Conservation (phyloP, 92 coral and sea anemone genomes). For the Epizoanthus ramosus region DNA sequence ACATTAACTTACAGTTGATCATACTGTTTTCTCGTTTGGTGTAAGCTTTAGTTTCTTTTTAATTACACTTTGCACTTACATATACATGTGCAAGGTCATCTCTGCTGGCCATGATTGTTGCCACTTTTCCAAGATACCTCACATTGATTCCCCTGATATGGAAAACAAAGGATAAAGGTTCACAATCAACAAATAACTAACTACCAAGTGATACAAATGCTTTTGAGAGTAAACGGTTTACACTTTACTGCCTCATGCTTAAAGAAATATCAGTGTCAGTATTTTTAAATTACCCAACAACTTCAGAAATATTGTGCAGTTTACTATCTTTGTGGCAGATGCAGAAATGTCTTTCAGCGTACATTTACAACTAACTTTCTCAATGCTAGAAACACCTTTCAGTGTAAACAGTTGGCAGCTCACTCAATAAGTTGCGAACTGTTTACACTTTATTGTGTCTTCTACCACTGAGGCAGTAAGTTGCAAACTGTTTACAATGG, state of each 20-base stretch:
- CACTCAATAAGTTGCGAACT: too few relatives aligned
- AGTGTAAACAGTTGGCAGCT: too few relatives aligned
- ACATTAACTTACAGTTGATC: too few relatives aligned
- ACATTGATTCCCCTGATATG: conserved; percentile 84
- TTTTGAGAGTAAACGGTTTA: not conserved
- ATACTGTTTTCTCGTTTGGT: too few relatives aligned
- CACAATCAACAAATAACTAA: not conserved
- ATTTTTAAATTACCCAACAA: not conserved
- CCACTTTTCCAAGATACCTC: conserved; percentile 91
- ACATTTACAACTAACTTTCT: not conserved
- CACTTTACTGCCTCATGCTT: not conserved
- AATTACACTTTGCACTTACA: conserved; percentile 63
- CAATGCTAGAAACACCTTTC: not conserved
- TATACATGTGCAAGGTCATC: conserved; percentile 89
- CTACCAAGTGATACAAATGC: not conserved
- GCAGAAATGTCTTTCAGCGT: too few relatives aligned
- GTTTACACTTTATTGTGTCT: too few relatives aligned
- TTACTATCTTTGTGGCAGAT: not conserved
- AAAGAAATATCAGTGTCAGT: not conserved
- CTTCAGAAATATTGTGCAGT: not conserved
- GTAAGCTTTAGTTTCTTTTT: too few relatives aligned
- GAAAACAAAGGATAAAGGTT: not conserved
- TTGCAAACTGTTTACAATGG: too few relatives aligned
- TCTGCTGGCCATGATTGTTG: conserved; percentile 66
- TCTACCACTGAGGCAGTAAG: too few relatives aligned